A percentile compares a stretch with the other conserved stretches of the same genome.
Conservation (phyloP, 2,797 vertebrate genomes). For the Eremophila alpestris region DNA sequence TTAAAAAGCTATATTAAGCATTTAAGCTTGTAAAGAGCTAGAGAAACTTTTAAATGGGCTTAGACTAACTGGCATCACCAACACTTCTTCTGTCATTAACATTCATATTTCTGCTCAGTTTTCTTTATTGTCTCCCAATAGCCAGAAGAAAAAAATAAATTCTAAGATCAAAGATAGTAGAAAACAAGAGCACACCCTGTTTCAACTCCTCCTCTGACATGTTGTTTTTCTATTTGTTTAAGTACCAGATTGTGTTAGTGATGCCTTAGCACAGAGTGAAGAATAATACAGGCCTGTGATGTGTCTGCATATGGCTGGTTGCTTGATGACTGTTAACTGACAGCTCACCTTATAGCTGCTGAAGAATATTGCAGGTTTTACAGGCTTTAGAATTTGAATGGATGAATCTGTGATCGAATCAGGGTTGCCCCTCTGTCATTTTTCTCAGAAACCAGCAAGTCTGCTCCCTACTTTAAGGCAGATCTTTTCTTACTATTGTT, state of each 20-base stretch:
- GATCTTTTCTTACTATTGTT: neutral
- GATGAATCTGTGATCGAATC: neutral
- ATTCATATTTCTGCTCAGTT: neutral
- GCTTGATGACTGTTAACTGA: neutral
- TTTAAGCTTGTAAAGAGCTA: neutral
- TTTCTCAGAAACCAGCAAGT: neutral
- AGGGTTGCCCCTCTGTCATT: neutral
- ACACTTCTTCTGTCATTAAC: neutral
- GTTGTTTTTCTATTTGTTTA: neutral
- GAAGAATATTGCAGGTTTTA: neutral
- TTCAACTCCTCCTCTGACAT: neutral
- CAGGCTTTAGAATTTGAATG: neutral
- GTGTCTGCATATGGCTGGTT: neutral
- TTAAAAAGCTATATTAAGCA: no score
- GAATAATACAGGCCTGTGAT: neutral
- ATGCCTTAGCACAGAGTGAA: neutral
- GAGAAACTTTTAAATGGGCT: neutral
- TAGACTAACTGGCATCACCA: neutral
- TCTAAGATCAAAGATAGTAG: neutral
- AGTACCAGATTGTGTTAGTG: neutral
- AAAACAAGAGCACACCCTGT: neutral
- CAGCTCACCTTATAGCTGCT: neutral
- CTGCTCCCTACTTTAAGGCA: neutral
- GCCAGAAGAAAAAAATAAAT: neutral
- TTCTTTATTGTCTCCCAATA: neutral